A percentile compares a stretch with the other conserved stretches of the same genome.
Evolutionary conservation across 2,888 invertebrate genomes (phyloP).

Genomic region (Napeogenes inachia): DNA sequence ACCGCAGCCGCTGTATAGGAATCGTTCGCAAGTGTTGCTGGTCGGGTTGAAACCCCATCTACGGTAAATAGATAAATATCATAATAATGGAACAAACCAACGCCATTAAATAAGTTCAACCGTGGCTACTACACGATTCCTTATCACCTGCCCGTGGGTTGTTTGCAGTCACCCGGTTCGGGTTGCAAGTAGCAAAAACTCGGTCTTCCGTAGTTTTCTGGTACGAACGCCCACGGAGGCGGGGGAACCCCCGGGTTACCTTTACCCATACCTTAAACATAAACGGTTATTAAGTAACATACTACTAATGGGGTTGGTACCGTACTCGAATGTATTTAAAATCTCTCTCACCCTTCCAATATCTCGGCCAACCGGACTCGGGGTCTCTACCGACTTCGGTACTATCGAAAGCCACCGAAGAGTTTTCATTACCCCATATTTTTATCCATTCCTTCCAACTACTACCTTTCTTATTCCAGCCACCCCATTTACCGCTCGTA

Average conservation of each 20-base stretch:
- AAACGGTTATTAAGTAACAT: not conserved
- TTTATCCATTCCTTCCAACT: constrained; percentile 19
- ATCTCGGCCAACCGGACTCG: constrained; percentile 20
- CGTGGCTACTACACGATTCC: not conserved
- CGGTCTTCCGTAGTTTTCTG: constrained; percentile 30
- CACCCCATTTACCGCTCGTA: constrained; percentile 14
- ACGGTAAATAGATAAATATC: constrained; percentile 2
- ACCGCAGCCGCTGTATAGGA: constrained; percentile 90
- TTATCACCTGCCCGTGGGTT: constrained; percentile 11
- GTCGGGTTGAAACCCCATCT: constrained; percentile 83
- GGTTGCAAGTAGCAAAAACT: constrained; percentile 30
- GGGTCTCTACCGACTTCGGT: constrained; percentile 15
- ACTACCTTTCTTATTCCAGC: constrained; percentile 15
- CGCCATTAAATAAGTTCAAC: not conserved
- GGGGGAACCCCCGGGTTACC: constrained; percentile 28
- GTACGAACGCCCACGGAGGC: constrained; percentile 34
- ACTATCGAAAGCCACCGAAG: constrained; percentile 14
- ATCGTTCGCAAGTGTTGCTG: constrained; percentile 83
- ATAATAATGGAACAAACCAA: not conserved
- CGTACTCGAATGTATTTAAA: not conserved
- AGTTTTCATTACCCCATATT: constrained; percentile 8
- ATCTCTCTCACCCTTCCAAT: constrained; percentile 17
- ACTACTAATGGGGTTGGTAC: too few relatives aligned
- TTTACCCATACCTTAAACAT: constrained; percentile 20
- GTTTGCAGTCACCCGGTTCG: constrained; percentile 18